Evolutionary conservation across 2,797 vertebrate species (phyloP).

Genomic region (Xiphorhynchus erythropygius): DNA sequence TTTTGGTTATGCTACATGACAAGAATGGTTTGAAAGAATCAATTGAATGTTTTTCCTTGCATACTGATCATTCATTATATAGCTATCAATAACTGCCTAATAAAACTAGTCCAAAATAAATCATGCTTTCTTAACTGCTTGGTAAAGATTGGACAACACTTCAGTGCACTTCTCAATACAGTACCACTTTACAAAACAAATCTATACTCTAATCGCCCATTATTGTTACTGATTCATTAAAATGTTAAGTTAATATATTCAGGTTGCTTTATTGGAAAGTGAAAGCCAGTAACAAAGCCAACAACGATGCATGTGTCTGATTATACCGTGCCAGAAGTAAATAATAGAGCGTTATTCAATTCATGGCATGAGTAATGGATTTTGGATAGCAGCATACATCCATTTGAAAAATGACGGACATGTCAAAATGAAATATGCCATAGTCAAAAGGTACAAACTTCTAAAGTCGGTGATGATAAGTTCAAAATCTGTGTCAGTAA

Average conservation of each 20-base stretch:
- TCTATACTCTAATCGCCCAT: not conserved
- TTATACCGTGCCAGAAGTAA: not conserved
- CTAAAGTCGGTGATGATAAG: not conserved
- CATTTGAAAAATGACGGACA: conserved; percentile 17
- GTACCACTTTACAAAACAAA: not conserved
- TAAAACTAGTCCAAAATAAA: conserved; percentile 42
- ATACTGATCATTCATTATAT: conserved; percentile 32
- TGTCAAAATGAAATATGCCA: conserved; percentile 6
- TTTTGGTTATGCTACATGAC: not conserved
- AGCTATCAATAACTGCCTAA: conserved; percentile 43
- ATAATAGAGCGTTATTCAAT: conserved; percentile 12
- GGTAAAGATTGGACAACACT: not conserved
- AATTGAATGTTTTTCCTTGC: not conserved
- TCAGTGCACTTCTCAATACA: conserved; percentile 38
- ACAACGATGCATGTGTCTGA: conserved; percentile 11
- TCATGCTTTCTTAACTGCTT: conserved; percentile 21
- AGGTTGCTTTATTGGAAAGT: not conserved
- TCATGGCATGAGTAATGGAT: conserved; percentile 20
- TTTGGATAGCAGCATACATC: conserved; percentile 18
- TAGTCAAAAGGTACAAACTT: not conserved
- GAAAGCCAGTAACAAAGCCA: conserved; percentile 1
- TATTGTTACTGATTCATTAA: conserved; percentile 29
- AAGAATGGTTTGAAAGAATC: not conserved
- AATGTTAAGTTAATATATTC: not conserved
- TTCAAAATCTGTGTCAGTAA: not conserved